Conservation (phyloP, 2,888 invertebrate genomes). For the Phlogophora meticulosa region DNA sequence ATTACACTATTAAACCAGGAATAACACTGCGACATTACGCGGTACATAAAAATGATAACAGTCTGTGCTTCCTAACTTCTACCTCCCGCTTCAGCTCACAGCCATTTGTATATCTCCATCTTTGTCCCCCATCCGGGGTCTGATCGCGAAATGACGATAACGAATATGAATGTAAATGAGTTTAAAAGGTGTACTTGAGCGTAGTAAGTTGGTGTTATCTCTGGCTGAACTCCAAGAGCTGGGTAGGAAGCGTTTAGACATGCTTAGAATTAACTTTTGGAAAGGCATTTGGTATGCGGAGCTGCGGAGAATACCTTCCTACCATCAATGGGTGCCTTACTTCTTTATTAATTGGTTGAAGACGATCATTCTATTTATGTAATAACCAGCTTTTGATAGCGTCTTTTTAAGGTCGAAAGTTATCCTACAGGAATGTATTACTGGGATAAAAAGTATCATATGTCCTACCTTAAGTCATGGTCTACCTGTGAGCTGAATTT, state of each 20-base stretch:
- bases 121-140: slow-evolving; percentile 37
- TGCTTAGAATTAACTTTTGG: slow-evolving; percentile 42
- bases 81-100: slow-evolving; percentile 33
- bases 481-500: no score
- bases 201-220: slow-evolving; percentile 69
- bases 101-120: slow-evolving; percentile 38
- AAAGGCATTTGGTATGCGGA: slow-evolving; percentile 25
- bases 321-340: slow-evolving; percentile 5
- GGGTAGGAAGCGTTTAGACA: slow-evolving; percentile 51
- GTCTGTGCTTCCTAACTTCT: slow-evolving; percentile 44
- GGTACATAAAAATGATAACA: slow-evolving; percentile 57
- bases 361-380: not conserved
- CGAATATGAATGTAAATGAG: slow-evolving; percentile 70
- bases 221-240: slow-evolving; percentile 64
- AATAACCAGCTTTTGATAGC: not conserved
- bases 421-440: no score
- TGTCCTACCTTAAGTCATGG: no score
- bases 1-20: slow-evolving; percentile 44
- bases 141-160: slow-evolving; percentile 64
- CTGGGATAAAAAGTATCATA: no score
- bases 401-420: no score
- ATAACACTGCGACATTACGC: slow-evolving; percentile 46
- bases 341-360: not conserved
- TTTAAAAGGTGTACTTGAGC: slow-evolving; percentile 65
- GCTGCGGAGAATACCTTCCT: no score